Evolutionary conservation across 2,888 invertebrate genomes (phyloP).

Genomic region (Lissonota sp.): DNA sequence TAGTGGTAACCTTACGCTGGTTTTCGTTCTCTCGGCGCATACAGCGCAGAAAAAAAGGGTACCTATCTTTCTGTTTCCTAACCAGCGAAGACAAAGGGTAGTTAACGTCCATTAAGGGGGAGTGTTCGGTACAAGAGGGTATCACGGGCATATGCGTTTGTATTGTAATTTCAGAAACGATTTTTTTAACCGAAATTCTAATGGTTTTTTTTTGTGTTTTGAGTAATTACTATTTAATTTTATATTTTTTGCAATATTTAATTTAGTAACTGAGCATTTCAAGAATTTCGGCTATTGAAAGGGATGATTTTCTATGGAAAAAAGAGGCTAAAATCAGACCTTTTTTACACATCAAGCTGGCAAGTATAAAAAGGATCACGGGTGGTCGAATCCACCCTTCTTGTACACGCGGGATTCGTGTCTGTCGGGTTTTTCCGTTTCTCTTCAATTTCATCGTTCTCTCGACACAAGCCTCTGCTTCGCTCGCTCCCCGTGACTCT

Average conservation of each 20-base stretch:
- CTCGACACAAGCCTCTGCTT: slow-evolving; percentile 28
- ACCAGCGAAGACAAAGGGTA: slow-evolving; percentile 79
- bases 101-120: slow-evolving; percentile 69
- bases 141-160: not conserved
- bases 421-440: slow-evolving; percentile 22
- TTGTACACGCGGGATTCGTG: not conserved
- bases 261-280: too few species aligned
- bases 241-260: too few species aligned
- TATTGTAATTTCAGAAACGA: too few species aligned
- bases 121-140: slow-evolving; percentile 67
- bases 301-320: too few species aligned
- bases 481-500: slow-evolving; percentile 3
- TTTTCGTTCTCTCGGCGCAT: slow-evolving; percentile 50
- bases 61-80: slow-evolving; percentile 59
- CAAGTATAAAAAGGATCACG: slow-evolving; percentile 53
- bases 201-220: too few species aligned
- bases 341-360: not conserved
- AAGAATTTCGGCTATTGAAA: too few species aligned
- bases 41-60: slow-evolving; percentile 21
- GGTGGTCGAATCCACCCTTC: slow-evolving; percentile 58
- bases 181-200: too few species aligned
- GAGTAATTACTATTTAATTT: too few species aligned
- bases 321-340: too few species aligned
- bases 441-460: slow-evolving; percentile 48
- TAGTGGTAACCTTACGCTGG: not conserved